Conservation (phyloP, 2,113 vertebrate species). For the Esox niger region DNA sequence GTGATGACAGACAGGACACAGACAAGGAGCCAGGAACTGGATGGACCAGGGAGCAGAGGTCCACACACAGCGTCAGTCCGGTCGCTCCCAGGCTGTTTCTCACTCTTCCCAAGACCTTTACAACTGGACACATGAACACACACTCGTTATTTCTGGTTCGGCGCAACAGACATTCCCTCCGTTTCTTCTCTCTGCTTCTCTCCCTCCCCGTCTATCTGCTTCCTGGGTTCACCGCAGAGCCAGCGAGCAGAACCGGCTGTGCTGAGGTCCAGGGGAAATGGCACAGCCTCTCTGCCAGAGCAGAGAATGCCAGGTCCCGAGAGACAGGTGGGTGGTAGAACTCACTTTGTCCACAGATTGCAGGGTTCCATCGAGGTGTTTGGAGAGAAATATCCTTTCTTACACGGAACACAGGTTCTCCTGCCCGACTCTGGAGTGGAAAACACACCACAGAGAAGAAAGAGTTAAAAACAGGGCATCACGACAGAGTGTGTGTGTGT, state of each 20-base stretch:
- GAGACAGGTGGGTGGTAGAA: slow-evolving; percentile 28
- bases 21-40: slow-evolving; percentile 68
- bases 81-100: slow-evolving; percentile 56
- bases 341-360: slow-evolving; percentile 91
- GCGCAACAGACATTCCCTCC: neutral
- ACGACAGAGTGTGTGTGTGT: slow-evolving; percentile 1
- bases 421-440: slow-evolving; percentile 56
- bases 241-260: slow-evolving; percentile 24
- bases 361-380: slow-evolving; percentile 71
- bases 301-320: neutral
- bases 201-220: neutral
- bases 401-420: slow-evolving; percentile 69
- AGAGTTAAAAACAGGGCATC: neutral
- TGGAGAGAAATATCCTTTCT: slow-evolving; percentile 80
- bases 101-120: slow-evolving; percentile 63
- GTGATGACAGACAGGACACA: slow-evolving; percentile 69
- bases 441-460: slow-evolving; percentile 1
- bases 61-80: slow-evolving; percentile 64
- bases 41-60: slow-evolving; percentile 51
- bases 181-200: neutral
- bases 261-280: slow-evolving; percentile 49
- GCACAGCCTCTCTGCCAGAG: slow-evolving; percentile 28
- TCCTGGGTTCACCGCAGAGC: slow-evolving; percentile 8
- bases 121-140: slow-evolving; percentile 57
- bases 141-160: neutral